Conservation (phyloP, 2,113 vertebrate genomes). For the Brienomyrus longianalis region DNA sequence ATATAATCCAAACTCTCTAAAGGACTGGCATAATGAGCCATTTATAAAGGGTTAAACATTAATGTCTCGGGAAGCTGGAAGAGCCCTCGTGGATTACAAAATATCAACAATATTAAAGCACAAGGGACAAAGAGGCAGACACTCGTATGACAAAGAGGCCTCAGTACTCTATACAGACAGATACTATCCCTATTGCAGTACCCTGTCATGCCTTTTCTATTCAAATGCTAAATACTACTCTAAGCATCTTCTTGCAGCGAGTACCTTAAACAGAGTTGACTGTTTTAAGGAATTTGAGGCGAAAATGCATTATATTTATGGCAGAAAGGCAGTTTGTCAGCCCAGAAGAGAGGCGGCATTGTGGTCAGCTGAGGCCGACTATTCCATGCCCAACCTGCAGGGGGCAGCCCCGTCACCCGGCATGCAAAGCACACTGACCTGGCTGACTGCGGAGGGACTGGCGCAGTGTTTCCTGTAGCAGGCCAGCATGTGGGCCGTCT, state of each 20-base stretch:
- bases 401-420: not conserved
- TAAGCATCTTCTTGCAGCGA: not conserved
- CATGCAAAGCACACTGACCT: slow-evolving; percentile 58
- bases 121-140: not conserved
- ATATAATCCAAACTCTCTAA: not conserved
- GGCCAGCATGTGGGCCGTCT: slow-evolving; percentile 87
- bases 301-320: not conserved
- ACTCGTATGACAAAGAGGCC: not conserved
- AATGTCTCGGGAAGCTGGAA: not conserved
- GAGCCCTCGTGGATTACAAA: not conserved
- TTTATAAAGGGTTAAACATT: not conserved
- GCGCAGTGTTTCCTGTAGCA: slow-evolving; percentile 90
- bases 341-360: not conserved
- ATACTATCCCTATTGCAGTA: not conserved
- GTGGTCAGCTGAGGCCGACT: not conserved
- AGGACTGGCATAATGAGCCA: not conserved
- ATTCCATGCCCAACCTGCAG: not conserved
- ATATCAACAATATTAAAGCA: not conserved
- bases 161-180: not conserved
- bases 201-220: not conserved
- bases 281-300: not conserved
- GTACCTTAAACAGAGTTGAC: not conserved
- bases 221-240: not conserved
- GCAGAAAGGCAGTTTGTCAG: not conserved
- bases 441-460: slow-evolving; percentile 72